Percentiles rank a stretch among this genome's conserved stretches.
These are phyloP conservation scores for Drosophila burlai DNA, from an alignment of 1,140 invertebrate genomes.

Conservation along the genomic window DNA sequence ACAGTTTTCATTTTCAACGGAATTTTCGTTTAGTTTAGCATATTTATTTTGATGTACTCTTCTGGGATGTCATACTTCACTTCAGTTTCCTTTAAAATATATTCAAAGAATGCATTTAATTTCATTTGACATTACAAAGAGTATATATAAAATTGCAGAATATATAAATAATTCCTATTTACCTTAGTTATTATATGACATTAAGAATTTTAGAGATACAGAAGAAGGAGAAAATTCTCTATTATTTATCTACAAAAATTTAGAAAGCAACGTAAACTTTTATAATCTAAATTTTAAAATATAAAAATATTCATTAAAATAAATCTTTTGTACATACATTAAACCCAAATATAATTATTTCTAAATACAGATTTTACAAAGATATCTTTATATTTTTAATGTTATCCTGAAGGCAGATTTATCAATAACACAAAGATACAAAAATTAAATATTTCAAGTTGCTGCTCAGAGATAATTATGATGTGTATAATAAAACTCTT, in stretches of 20 bases:
- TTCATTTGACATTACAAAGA: background rate
- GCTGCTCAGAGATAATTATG: background rate
- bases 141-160: background rate
- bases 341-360: background rate
- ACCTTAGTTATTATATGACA: too few relatives aligned
- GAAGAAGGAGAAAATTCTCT: too few relatives aligned
- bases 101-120: background rate
- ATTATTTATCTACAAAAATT: too few relatives aligned
- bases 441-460: background rate
- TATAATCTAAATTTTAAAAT: too few relatives aligned
- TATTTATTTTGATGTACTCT: slow-evolving; percentile 6
- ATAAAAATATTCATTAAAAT: too few relatives aligned
- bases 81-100: background rate
- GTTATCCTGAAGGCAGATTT: background rate
- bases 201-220: too few relatives aligned
- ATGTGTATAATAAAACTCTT: background rate
- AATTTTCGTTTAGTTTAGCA: slow-evolving; percentile 43
- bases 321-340: too few relatives aligned
- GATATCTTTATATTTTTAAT: background rate
- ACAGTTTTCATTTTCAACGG: slow-evolving; percentile 71
- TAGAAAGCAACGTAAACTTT: too few relatives aligned
- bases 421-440: background rate
- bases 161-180: background rate
- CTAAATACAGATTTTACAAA: background rate
- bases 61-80: background rate